Percentiles rank a stretch among this genome's conserved stretches.
phyloP scores from a whole-genome alignment of 2,888 invertebrate species.

The Atherix ibis region DNA sequence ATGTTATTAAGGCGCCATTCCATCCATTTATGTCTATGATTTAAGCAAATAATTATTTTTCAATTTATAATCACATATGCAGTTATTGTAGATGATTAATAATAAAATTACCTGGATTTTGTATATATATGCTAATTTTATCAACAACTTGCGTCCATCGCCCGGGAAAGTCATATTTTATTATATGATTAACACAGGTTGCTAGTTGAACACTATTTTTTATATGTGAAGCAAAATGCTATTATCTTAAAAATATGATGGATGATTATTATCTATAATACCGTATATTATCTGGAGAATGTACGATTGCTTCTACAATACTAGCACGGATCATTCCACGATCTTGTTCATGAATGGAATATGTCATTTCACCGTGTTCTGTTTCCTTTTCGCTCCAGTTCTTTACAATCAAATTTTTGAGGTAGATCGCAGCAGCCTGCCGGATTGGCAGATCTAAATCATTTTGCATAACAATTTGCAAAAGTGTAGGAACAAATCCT shows the following conservation, averaged over 20 bases:
- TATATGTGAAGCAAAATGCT: slow-evolving; percentile 5
- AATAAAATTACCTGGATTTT: slow-evolving; percentile 45
- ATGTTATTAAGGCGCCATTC: slow-evolving; percentile 80
- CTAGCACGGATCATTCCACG: slow-evolving; percentile 79
- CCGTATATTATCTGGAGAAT: slow-evolving; percentile 80
- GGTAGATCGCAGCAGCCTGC: slow-evolving; percentile 91
- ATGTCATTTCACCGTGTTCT: slow-evolving; percentile 57
- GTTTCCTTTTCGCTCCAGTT: slow-evolving; percentile 78
- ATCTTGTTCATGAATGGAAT: slow-evolving; percentile 92
- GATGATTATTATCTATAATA: slow-evolving; percentile 33
- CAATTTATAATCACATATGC: not conserved
- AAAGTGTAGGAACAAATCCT: slow-evolving; percentile 83
- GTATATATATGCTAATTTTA: slow-evolving; percentile 83
- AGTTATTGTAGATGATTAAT: not conserved
- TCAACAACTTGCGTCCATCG: slow-evolving; percentile 93
- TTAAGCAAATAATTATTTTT: not conserved
- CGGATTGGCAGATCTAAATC: slow-evolving; percentile 82
- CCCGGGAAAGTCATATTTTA: slow-evolving; percentile 90
- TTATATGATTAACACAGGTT: slow-evolving; percentile 82
- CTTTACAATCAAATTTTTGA: slow-evolving; percentile 82
- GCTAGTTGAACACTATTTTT: slow-evolving; percentile 63
- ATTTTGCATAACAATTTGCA: slow-evolving; percentile 85
- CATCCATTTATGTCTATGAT: slow-evolving; percentile 54
- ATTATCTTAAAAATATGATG: slow-evolving; percentile 3
- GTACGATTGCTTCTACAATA: slow-evolving; percentile 90